These are phyloP conservation scores for Petrocephalus microphthalmus DNA, from an alignment of 2,113 vertebrate species.

Conservation along the genomic window DNA sequence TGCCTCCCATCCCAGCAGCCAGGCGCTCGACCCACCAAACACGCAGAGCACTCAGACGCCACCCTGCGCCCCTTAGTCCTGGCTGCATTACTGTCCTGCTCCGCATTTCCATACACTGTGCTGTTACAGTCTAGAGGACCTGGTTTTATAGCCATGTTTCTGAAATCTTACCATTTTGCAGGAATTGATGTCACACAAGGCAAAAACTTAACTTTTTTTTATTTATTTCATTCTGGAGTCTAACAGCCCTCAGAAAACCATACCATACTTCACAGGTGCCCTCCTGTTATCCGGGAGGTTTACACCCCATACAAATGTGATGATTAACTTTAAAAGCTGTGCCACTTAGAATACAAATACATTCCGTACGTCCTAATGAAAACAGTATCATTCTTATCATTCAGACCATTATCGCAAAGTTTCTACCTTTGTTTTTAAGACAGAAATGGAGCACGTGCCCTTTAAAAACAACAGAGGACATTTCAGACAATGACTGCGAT, in stretches of 20 bases:
- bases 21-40: slow-evolving; percentile 59
- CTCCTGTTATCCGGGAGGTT: neutral
- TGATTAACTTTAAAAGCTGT: neutral
- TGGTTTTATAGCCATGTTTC: slow-evolving; percentile 50
- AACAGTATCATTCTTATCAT: neutral
- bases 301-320: neutral
- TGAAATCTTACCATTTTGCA: slow-evolving; percentile 49
- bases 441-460: neutral
- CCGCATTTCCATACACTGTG: slow-evolving; percentile 13
- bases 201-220: neutral
- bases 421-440: neutral
- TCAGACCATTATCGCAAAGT: neutral
- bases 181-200: slow-evolving; percentile 47
- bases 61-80: slow-evolving; percentile 18
- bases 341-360: neutral
- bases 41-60: slow-evolving; percentile 39
- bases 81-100: slow-evolving; percentile 29
- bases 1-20: neutral
- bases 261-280: neutral
- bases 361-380: neutral
- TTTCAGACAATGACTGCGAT: neutral
- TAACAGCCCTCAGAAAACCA: neutral
- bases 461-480: neutral
- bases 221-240: neutral
- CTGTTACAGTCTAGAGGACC: slow-evolving; percentile 32